phyloP scores from a whole-genome alignment of 35 echinoderm and acorn worm genomes.

The Lytechinus pictus region DNA sequence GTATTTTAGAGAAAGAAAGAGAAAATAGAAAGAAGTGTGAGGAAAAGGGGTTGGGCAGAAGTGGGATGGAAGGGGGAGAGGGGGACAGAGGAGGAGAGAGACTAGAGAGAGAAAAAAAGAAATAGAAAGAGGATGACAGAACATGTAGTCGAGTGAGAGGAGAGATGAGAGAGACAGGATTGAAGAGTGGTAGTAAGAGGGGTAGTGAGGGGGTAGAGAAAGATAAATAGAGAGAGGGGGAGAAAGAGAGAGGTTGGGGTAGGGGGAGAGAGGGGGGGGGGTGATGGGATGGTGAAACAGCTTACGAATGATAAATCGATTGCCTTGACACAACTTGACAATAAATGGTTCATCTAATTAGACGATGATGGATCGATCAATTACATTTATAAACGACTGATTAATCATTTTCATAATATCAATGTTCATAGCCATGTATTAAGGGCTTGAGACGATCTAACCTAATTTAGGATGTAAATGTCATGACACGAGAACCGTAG shows the following conservation, averaged over 20 bases:
- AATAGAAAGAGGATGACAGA: too few relatives aligned
- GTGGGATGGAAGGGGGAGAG: too few relatives aligned
- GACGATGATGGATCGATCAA: background rate
- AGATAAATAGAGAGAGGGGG: background rate
- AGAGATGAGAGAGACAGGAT: background rate
- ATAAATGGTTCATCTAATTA: background rate
- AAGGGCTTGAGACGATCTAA: background rate
- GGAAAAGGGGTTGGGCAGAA: too few relatives aligned
- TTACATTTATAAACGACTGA: background rate
- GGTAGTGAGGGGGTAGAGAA: background rate
- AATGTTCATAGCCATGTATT: background rate
- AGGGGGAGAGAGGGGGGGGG: background rate
- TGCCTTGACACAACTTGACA: background rate
- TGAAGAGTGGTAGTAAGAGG: too few relatives aligned
- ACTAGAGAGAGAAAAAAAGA: too few relatives aligned
- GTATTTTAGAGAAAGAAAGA: too few relatives aligned
- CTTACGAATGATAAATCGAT: background rate
- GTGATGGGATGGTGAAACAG: too few relatives aligned
- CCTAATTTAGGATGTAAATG: conserved; percentile 2
- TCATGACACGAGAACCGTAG: background rate
- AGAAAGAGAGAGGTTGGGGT: background rate
- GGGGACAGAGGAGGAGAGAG: too few relatives aligned
- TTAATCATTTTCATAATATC: background rate
- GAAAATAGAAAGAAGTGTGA: too few relatives aligned
- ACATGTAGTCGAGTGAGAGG: too few relatives aligned